Evolutionary conservation across 2,113 vertebrate genomes (phyloP), one percentile per base, ranked within the genome.

Genomic region (Daubentonia madagascariensis): DNA sequence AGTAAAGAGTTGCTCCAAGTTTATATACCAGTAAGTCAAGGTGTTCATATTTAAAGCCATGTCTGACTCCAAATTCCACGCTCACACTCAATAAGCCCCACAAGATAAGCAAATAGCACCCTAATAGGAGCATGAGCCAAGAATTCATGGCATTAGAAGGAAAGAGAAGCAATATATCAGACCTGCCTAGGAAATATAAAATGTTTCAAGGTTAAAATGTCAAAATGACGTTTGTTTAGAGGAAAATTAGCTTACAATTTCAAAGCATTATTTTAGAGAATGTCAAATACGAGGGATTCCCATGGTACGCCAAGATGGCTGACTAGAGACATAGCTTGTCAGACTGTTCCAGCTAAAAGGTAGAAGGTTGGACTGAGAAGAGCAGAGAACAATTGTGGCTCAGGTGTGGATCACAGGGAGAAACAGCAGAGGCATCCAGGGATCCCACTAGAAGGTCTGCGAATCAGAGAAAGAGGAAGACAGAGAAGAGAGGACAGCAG

Each of bases 161-260:
- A 54, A 93, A 76, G 5, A 63, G 25, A 5, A 63, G 5, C n/a
- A 63, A 48, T 85, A 8, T 48, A 57, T 40, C 14, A 65, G 28
- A 57, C 22, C 11, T 72, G 32, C 30, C 37, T 50, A 70, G 35
- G 22, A 87, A 81, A 80, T 63, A 59, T 22, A 61, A 30, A 94
- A 85, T 3, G 61, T 67, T 59, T 73, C 22, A 85, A 91, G 78
- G 91, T 75, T 75, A 45, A 80, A 79, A 76, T 87, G 48, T 54
- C n/a, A 76, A 81, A 50, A 40, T 52, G 75, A 78, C 79, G 25
- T 93, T 94, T 94, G 18, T 79, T 94, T 80, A 89, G 18, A 92
- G 78, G 75, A 57, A 92, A 65, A n/a, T 86, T 76, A 63, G 14
- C 59, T 92, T 85, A 50, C 2, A 28, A 83, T 90, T 83, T 90